These are phyloP conservation scores for Gambusia yucatana DNA, from an alignment of 2,797 vertebrate genomes.

Conservation along the genomic window DNA sequence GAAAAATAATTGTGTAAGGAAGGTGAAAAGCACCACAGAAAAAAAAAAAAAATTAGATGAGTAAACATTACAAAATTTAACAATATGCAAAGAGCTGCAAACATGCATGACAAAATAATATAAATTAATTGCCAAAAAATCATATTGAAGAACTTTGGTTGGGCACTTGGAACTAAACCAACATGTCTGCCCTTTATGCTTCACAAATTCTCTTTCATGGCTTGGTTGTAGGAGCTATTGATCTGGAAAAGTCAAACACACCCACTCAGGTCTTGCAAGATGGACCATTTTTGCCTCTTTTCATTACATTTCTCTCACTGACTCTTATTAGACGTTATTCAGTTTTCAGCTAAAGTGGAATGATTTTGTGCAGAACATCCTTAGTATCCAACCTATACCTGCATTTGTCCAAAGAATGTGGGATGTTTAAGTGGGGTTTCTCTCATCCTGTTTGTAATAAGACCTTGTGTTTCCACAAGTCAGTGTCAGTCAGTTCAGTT, in stretches of 20 bases:
- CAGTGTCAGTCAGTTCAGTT: conserved; percentile 62
- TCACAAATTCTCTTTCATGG: conserved; percentile 76
- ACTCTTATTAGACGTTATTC: conserved; percentile 39
- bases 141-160: conserved; percentile 11
- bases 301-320: conserved; percentile 42
- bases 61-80: conserved; percentile 20
- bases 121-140: background rate
- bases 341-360: conserved; percentile 10
- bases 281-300: conserved; percentile 27
- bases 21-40: conserved; percentile 16
- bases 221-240: conserved; percentile 70
- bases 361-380: conserved; percentile 22
- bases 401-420: background rate
- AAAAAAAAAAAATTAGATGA: conserved; percentile 12
- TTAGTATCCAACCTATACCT: conserved; percentile 30
- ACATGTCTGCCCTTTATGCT: conserved; percentile 69
- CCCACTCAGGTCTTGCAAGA: conserved; percentile 47
- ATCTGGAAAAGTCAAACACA: conserved; percentile 79
- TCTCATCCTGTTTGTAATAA: conserved; percentile 62
- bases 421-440: conserved; percentile 28
- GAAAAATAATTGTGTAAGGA: conserved; percentile 19
- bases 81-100: conserved; percentile 27
- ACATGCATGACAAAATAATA: background rate
- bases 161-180: conserved; percentile 42
- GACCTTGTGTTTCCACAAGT: conserved; percentile 62